phyloP scores from a whole-genome alignment of 2,113 vertebrate species.

The Indicator indicator region DNA sequence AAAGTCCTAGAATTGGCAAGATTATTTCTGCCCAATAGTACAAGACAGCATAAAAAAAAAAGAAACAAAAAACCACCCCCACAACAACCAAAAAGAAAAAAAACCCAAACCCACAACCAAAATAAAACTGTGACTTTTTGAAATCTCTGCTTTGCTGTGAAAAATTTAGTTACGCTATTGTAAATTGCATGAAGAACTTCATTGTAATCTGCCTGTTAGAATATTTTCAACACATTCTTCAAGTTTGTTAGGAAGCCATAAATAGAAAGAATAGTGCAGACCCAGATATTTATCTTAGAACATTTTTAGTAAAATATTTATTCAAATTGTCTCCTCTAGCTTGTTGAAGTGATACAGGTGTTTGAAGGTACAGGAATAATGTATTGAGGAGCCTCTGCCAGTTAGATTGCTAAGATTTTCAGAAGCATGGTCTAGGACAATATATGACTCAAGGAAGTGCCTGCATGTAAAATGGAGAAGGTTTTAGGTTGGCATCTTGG shows the following conservation, averaged over 20 bases:
- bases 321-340: constrained; percentile 54
- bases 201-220: neutral
- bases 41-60: neutral
- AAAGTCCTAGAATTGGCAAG: neutral
- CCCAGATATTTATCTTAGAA: constrained; percentile 42
- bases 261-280: constrained; percentile 59
- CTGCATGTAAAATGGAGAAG: neutral
- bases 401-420: constrained; percentile 49
- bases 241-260: constrained; percentile 51
- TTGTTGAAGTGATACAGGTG: constrained; percentile 18
- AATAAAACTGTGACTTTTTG: neutral
- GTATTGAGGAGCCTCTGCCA: constrained; percentile 27
- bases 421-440: neutral
- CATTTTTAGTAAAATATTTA: constrained; percentile 69
- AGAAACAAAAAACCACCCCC: too few relatives aligned
- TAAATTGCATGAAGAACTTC: neutral
- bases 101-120: neutral
- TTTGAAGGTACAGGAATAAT: constrained; percentile 48
- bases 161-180: neutral
- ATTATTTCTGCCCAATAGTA: fast-evolving
- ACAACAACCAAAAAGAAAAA: too few relatives aligned
- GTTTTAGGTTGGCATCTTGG: neutral
- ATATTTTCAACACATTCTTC: neutral
- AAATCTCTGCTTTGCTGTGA: neutral
- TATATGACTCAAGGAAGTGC: neutral